Percentiles rank a stretch among this genome's conserved stretches.
Evolutionary conservation across 2,113 vertebrate genomes (phyloP).

Genomic region (Phoenicopterus ruber): DNA sequence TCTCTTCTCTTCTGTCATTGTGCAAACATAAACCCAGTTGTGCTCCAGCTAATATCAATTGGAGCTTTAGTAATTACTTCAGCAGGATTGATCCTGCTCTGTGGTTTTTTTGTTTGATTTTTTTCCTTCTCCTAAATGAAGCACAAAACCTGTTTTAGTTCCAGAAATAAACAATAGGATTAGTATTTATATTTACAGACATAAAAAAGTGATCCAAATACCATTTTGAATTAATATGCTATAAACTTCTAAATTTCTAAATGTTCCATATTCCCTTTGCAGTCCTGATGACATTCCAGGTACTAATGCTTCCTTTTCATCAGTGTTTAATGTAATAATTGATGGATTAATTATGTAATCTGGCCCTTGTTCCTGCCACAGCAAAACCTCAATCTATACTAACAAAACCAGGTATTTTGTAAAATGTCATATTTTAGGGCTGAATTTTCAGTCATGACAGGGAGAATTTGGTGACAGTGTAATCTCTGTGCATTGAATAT

Average conservation of each 20-base stretch:
- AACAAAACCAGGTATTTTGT: neutral
- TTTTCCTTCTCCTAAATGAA: neutral
- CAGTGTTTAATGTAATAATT: neutral
- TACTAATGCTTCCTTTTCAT: neutral
- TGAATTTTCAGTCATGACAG: neutral
- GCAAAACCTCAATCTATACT: neutral
- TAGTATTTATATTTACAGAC: neutral
- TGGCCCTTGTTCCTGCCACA: neutral
- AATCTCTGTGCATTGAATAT: neutral
- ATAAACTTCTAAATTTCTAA: neutral
- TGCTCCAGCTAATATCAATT: neutral
- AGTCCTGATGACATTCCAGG: neutral
- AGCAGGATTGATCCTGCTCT: neutral
- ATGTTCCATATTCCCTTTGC: neutral
- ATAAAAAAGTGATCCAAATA: neutral
- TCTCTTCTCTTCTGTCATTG: neutral
- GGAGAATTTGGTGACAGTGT: neutral
- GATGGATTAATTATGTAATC: neutral
- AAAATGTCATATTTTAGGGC: neutral
- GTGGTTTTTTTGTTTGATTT: neutral
- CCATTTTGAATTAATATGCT: neutral
- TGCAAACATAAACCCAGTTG: neutral
- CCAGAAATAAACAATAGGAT: neutral
- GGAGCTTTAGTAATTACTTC: neutral
- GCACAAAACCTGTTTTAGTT: neutral